Evolutionary conservation across 2,113 vertebrate species (phyloP), one percentile per base, ranked within the genome.

Genomic region (Pipra filicauda): DNA sequence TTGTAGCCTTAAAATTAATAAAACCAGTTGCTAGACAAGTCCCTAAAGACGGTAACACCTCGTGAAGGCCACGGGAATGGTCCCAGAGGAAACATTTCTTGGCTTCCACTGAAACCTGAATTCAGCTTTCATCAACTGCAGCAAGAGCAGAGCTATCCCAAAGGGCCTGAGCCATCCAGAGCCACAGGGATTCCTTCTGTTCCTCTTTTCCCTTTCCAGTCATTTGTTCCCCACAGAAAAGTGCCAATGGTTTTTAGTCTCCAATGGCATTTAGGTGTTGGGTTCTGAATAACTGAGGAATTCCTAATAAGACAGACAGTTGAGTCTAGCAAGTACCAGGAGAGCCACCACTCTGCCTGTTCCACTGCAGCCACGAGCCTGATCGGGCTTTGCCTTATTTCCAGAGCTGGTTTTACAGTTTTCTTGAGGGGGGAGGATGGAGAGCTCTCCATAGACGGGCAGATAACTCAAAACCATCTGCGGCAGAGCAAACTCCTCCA

Each of bases 381-480:
- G 19, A 16, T 0, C 0, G 1, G 28, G 30, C 31, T 86, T 37
- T 24, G 46, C 30, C 31, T 59, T 57, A 48, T 67, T 64, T 57
- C 59, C 48, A 93, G 55, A 64, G 46, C 55, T 71, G 33, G 19
- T 76, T 89, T 93, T 82, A 57, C 20, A 31, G n/a, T 66, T 83
- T 85, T 58, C 16, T 16, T 39, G 17, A 20, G 3, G 4, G 30
- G 15, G 20, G 49, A 59, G 74, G 61, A 77, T 31, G n/a, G 78
- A 66, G 41, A 75, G 24, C 26, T 82, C 85, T 96, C 66, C 76
- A 35, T 61, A 61, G 74, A 93, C 5, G 20, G 61, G 62, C 11
- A 23, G 87, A 43, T 61, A 71, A 93, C 62, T 86, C 69, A 88
- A 96, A 97, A 90, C 81, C 89, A 51, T 86, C 65, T 85, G 94